Evolutionary conservation across 1,140 invertebrate genomes (phyloP), one percentile per base, ranked within the genome.

Genomic region (Drosophila funebris): DNA sequence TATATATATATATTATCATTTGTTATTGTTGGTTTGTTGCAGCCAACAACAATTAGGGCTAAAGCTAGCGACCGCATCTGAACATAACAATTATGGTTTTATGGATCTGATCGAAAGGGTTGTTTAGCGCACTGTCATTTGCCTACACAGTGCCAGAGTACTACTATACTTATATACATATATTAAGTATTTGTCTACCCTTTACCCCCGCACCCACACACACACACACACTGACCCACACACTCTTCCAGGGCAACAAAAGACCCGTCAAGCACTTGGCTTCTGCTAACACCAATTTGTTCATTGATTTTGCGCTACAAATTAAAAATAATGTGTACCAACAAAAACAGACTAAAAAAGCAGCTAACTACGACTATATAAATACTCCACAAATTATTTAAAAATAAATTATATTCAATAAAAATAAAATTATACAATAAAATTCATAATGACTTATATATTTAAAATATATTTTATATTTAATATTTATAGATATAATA

Each of bases 241-340:
- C 9, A 18, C 27, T 20, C 29, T 31, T 31, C 1, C 6, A 4
- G 9, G 13, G 5, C 14, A 11, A 31, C 48, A 52, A 33, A 52
- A 52, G 44, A 37, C n/a, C 22, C 16, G 3, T 37, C 33, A 78
- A 82, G 78, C 82, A 87, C 82, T 87, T 87, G 82, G 75, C 82
- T 87, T 82, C 83, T 87, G 82, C 82, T 82, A 87, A 87, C 82
- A 87, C 82, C 82, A 87, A 87, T 87, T 87, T 87, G 78, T 78
- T 82, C 83, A 87, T 87, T 87, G 78, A 80, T 88, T 78, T 87
- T 78, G 56, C 20, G 76, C 70, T 74, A 74, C 79, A 89, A 80
- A 88, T 89, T 88, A 89, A 83, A 89, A 88, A 88, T 68, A 71
- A 64, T 29, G 44, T 76, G 64, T 77, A 29, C 64, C 63, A 78